Evolutionary conservation across 2,888 invertebrate species (phyloP).

Genomic region (Syrista parreyssii): DNA sequence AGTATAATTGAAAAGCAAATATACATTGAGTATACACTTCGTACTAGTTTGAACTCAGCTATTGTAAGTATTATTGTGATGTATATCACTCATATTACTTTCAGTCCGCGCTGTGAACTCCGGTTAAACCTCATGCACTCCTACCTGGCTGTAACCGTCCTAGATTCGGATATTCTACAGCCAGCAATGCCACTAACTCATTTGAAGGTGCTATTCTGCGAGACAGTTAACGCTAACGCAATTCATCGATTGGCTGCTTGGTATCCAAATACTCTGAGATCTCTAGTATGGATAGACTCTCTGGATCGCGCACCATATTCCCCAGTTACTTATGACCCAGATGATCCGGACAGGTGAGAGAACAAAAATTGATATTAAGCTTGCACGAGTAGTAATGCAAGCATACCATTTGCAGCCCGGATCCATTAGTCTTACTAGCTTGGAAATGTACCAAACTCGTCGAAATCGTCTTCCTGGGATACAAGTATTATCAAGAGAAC

Average conservation of each 20-base stretch:
- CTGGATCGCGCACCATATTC: slow-evolving; percentile 43
- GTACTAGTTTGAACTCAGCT: background rate
- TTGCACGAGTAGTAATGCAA: slow-evolving; percentile 20
- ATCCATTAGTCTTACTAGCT: slow-evolving; percentile 75
- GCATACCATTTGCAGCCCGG: slow-evolving; percentile 57
- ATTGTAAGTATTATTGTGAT: background rate
- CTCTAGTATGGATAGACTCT: slow-evolving; percentile 74
- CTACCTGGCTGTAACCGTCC: slow-evolving; percentile 73
- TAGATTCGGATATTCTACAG: slow-evolving; percentile 74
- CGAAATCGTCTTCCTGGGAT: slow-evolving; percentile 71
- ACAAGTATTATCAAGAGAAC: slow-evolving; percentile 73
- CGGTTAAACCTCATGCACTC: slow-evolving; percentile 76
- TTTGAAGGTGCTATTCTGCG: slow-evolving; percentile 80
- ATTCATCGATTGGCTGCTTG: slow-evolving; percentile 69
- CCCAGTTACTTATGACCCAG: slow-evolving; percentile 44
- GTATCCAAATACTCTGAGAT: slow-evolving; percentile 69
- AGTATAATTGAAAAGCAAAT: background rate
- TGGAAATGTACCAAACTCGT: slow-evolving; percentile 74
- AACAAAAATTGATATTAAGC: background rate
- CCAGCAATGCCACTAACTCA: slow-evolving; percentile 79
- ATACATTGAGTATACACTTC: background rate
- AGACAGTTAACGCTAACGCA: slow-evolving; percentile 70
- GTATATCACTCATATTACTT: slow-evolving; percentile 16
- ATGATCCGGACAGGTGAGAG: slow-evolving; percentile 46
- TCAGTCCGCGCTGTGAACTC: slow-evolving; percentile 70